Percentiles rank a stretch among this genome's conserved stretches.
phyloP scores from a whole-genome alignment of 92 coral and sea anemone species.

The Porites lobata region DNA sequence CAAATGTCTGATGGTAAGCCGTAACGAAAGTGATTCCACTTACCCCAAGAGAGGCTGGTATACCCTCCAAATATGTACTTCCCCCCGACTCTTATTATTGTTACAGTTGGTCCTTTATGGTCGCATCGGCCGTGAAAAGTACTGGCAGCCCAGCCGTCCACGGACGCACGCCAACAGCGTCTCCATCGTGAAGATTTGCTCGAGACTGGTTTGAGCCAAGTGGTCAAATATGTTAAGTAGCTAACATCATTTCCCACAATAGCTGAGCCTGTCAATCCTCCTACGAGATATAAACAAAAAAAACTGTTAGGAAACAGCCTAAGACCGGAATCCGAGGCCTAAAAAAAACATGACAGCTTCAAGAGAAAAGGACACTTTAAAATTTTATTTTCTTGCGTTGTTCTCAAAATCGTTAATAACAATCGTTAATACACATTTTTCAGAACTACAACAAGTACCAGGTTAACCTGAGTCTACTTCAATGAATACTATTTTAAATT shows the following conservation, averaged over 20 bases:
- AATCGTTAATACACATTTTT: no score
- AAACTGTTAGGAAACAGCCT: no score
- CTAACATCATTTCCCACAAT: neutral
- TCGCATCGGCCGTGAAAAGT: neutral
- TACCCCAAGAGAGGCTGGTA: neutral
- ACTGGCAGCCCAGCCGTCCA: neutral
- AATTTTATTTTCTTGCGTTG: no score
- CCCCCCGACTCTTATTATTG: neutral
- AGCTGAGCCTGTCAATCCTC: neutral
- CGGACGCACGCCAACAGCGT: slow-evolving; percentile 6
- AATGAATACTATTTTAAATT: no score
- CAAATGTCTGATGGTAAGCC: no score
- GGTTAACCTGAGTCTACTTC: no score
- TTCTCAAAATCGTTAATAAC: no score
- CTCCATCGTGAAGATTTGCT: neutral
- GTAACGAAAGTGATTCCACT: neutral
- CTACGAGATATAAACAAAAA: no score
- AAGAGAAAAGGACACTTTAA: no score
- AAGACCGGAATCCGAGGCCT: no score
- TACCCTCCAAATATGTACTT: slow-evolving; percentile 6
- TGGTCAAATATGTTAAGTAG: neutral
- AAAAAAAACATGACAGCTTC: no score
- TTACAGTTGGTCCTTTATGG: slow-evolving; percentile 2
- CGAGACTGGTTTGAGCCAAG: neutral
- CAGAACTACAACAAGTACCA: no score